phyloP scores from a whole-genome alignment of 2,888 invertebrate genomes.

The Acleris holmiana region DNA sequence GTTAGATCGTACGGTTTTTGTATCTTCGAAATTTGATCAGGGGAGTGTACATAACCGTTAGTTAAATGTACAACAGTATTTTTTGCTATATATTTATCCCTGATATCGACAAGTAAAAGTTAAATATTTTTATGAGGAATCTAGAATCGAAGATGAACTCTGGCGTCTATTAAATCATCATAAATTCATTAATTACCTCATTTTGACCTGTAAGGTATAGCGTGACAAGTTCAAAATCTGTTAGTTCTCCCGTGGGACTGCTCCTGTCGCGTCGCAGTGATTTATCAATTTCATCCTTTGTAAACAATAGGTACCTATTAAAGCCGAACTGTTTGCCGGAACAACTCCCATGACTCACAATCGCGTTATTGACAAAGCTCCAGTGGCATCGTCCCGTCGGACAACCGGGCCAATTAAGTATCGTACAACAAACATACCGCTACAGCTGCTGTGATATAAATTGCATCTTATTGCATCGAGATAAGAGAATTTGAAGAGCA shows the following conservation, averaged over 20 bases:
- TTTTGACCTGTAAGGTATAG: not conserved
- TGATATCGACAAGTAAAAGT: too few species aligned
- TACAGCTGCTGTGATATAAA: constrained; percentile 5
- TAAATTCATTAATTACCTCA: not conserved
- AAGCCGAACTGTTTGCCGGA: constrained; percentile 42
- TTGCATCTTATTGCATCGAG: constrained; percentile 39
- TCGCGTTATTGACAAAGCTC: constrained; percentile 67
- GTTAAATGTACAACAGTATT: too few species aligned
- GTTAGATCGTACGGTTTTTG: too few species aligned
- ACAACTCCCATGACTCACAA: constrained; percentile 52
- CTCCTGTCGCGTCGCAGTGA: constrained; percentile 39
- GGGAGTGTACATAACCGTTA: too few species aligned
- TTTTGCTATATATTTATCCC: too few species aligned
- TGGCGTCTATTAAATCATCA: too few species aligned
- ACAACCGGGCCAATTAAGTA: constrained; percentile 64
- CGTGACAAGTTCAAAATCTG: constrained; percentile 7
- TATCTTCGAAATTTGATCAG: too few species aligned
- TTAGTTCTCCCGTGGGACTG: constrained; percentile 39
- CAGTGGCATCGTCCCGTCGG: constrained; percentile 61
- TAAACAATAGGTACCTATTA: constrained; percentile 56
- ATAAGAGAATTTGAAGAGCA: constrained; percentile 38
- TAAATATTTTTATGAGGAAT: too few species aligned
- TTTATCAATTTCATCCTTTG: constrained; percentile 49
- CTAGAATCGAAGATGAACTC: too few species aligned
- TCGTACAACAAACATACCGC: constrained; percentile 36